These are phyloP conservation scores for Catostylus mosaicus DNA, from an alignment of 30 jellyfish, hydroid and myxozoan genomes.

Conservation along the genomic window DNA sequence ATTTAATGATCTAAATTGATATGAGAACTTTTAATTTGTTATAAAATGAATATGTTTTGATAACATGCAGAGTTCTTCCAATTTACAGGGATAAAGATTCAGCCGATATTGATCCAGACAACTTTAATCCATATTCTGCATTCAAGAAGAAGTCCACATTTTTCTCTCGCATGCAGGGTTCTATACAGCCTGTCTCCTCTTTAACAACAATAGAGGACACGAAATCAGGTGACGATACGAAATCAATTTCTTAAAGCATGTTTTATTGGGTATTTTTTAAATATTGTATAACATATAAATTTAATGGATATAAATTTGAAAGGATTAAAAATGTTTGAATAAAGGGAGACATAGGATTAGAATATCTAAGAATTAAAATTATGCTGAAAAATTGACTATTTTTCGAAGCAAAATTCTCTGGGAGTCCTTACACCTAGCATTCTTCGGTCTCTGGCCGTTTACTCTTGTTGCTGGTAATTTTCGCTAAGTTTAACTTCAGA, in stretches of 20 bases:
- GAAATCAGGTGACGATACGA: neutral
- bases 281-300: no score
- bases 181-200: neutral
- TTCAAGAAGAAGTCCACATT: neutral
- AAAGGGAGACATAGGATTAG: neutral
- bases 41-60: no score
- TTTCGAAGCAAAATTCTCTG: no score
- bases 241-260: neutral
- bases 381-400: neutral
- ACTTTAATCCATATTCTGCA: neutral
- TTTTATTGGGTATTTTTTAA: no score
- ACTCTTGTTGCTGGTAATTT: no score
- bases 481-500: no score
- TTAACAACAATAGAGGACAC: neutral
- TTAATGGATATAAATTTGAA: neutral
- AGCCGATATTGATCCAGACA: neutral
- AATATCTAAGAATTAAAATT: neutral
- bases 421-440: no score
- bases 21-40: neutral
- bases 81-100: slow-evolving; percentile 3
- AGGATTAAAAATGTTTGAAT: neutral
- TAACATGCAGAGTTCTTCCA: neutral
- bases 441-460: no score
- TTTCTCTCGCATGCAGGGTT: neutral
- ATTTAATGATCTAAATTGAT: no score